Conservation (phyloP, 2,113 vertebrate genomes). For the Loxodonta africana region DNA sequence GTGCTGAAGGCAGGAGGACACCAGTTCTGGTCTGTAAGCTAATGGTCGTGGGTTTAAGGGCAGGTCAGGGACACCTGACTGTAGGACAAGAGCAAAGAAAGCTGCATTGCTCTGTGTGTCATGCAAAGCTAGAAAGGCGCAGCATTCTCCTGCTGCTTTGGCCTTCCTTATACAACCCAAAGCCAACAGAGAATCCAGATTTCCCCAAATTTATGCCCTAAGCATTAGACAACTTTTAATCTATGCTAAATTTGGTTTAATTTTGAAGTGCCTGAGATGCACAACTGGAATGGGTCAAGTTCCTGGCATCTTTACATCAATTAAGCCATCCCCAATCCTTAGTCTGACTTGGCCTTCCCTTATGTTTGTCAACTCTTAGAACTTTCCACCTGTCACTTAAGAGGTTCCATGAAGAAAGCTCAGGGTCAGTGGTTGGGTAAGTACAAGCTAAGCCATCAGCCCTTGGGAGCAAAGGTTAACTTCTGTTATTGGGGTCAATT, state of each 20-base stretch:
- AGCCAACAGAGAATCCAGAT: background rate
- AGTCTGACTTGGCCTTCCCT: constrained; percentile 7
- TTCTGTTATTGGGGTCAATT: constrained; percentile 39
- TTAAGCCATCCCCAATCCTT: background rate
- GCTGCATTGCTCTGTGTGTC: background rate
- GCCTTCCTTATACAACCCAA: background rate
- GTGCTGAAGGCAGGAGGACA: background rate
- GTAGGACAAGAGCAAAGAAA: background rate
- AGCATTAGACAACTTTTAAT: constrained; percentile 12
- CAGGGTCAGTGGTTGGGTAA: constrained; percentile 58
- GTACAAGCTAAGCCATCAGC: constrained; percentile 77
- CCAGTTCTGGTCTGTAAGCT: background rate
- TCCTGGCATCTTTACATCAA: background rate
- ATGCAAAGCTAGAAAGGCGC: constrained; percentile 42
- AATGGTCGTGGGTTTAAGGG: background rate
- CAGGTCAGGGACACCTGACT: background rate
- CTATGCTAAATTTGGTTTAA: constrained; percentile 62
- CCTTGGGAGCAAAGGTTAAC: constrained; percentile 70
- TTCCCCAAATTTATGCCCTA: constrained; percentile 41
- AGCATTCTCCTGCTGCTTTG: background rate
- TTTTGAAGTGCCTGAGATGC: constrained; percentile 50
- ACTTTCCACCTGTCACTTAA: background rate
- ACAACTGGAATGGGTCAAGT: background rate
- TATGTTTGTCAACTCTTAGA: background rate
- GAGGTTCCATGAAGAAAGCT: constrained; percentile 77